A percentile compares a stretch with the other conserved stretches of the same genome.
These are phyloP conservation scores for Musca domestica DNA, from an alignment of 1,140 invertebrate genomes.

Conservation along the genomic window DNA sequence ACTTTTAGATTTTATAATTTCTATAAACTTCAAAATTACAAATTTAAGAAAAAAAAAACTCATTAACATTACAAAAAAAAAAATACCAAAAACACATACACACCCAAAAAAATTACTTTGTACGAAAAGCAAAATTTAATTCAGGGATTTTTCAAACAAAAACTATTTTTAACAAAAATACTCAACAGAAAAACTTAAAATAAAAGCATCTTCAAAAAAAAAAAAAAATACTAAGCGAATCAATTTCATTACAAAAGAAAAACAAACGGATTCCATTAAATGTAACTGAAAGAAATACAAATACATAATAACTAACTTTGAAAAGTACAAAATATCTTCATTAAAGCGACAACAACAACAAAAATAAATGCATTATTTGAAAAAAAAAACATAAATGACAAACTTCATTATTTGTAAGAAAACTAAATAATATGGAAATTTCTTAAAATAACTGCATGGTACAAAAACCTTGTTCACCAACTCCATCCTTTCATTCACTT, in stretches of 20 bases:
- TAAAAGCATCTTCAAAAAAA: slow-evolving; percentile 3
- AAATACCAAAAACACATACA: slow-evolving; percentile 35
- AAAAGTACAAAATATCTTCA: background rate
- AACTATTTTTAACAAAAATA: background rate
- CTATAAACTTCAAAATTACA: background rate
- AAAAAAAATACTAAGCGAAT: slow-evolving; percentile 1
- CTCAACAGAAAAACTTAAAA: background rate
- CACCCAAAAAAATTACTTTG: slow-evolving; percentile 13
- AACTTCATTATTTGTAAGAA: too few species aligned
- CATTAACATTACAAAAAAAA: slow-evolving; percentile 19
- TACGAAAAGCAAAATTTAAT: slow-evolving; percentile 48
- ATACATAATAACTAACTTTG: background rate
- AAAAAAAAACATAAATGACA: background rate
- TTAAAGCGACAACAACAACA: background rate
- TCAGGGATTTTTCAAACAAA: slow-evolving; percentile 47
- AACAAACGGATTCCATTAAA: too few species aligned
- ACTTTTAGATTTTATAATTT: slow-evolving; percentile 4
- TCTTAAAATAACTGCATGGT: too few species aligned
- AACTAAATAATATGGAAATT: too few species aligned
- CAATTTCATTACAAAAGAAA: too few species aligned
- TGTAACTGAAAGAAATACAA: background rate
- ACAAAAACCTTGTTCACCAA: too few species aligned
- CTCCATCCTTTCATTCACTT: too few species aligned
- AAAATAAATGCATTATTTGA: background rate
- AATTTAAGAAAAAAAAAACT: background rate